Conservation (phyloP, 2,888 invertebrate species). For the Tortricodes alternella region DNA sequence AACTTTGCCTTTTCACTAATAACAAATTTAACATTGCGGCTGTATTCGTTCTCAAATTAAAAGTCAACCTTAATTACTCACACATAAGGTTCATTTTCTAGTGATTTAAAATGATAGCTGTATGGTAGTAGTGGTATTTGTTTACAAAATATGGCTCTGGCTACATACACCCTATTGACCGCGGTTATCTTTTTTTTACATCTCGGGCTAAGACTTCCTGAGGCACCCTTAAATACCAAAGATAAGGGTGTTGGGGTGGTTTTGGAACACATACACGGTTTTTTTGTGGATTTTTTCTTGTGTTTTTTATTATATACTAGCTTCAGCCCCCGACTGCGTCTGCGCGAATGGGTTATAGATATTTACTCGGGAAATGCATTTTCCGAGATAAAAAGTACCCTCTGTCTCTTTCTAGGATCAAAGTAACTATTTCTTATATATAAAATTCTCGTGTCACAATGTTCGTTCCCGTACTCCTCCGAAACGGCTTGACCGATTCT, state of each 20-base stretch:
- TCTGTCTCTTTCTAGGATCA: too few species aligned
- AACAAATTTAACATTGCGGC: conserved; percentile 6
- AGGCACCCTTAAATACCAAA: neutral
- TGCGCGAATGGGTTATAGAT: too few species aligned
- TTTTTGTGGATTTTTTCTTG: neutral
- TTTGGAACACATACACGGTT: neutral
- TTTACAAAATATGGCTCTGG: conserved; percentile 23
- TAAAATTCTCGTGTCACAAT: too few species aligned
- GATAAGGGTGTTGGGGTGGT: neutral
- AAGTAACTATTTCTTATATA: too few species aligned
- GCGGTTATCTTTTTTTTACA: conserved; percentile 15
- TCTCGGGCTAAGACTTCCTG: conserved; percentile 1
- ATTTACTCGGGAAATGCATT: too few species aligned
- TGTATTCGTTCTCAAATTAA: neutral
- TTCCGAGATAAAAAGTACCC: too few species aligned
- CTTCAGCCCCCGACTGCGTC: too few species aligned
- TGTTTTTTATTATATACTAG: too few species aligned
- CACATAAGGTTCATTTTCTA: neutral
- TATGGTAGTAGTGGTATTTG: neutral
- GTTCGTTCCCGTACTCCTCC: too few species aligned
- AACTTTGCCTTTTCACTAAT: neutral
- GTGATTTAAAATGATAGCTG: neutral
- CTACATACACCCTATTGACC: conserved; percentile 27
- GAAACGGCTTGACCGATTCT: too few species aligned
- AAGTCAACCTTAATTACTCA: neutral